Evolutionary conservation across 2,888 invertebrate species (phyloP), one percentile per base, ranked within the genome.

Genomic region (Thera britannica): DNA sequence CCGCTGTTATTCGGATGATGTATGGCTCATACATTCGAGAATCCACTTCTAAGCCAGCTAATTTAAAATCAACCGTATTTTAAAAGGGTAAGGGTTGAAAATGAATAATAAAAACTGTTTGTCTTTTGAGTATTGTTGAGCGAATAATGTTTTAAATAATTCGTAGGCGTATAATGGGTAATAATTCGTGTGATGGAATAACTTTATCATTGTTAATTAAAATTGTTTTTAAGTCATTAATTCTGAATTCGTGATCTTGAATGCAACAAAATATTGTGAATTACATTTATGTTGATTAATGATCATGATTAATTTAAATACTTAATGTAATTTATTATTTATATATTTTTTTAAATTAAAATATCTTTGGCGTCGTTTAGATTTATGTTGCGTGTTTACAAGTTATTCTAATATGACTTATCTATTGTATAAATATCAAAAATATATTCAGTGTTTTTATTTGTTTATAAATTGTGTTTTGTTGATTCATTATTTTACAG

Each of bases 1-100:
- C 77, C 73, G 82, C 83, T 86, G 83, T 86, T 85, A 83, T 84
- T 79, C 71, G 76, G 83, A 87, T 90, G 90, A 90, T 89, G 84
- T 82, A 90, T 87, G 79, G 80, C 72, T 79, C 79, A 77, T 82
- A 77, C 77, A 77, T 75, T 68, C 38, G 64, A 72, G 67, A 72
- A 68, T 60, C 23, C 38, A 12, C 54, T 44, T 62, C 52, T 0
- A 5, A 56, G 7, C 59, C 34, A 46, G 52, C 7, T 55, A 71
- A 60, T 11, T 59, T 0, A 79, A 77, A 73, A 60, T 60, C 3
- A 62, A 68, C 72, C 64, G 65, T 82, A 76, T 57, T 0, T 0
- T 0, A 0, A 4, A 8, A 0, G 2, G 0, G 0, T 23, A 80
- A 79, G 69, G 67, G 67, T 11, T 38, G 5, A 62, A 3, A 0